Evolutionary conservation across 1,140 invertebrate genomes (phyloP), one percentile per base, ranked within the genome.

Genomic region (Hyposmocoma kahamanoa): DNA sequence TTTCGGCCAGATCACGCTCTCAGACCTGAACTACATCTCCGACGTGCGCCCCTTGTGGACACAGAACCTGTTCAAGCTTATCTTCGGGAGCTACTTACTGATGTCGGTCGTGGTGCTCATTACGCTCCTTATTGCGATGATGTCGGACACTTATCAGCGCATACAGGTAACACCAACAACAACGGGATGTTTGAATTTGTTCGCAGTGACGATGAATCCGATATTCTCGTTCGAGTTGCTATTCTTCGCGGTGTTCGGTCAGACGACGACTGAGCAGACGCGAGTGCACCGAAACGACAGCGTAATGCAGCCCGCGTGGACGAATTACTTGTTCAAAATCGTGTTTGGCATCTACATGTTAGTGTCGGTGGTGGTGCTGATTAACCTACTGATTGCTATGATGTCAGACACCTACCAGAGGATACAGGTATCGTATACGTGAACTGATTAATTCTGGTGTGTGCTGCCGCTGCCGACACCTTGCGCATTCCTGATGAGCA

Each of bases 381-480:
- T 99, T 88, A 99, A 99, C 89, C 91, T 99, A 49, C 92, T 99
- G 66, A 99, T 99, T 91, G 98, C 98, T 89, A 99, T 99, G 98
- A 99, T 99, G 98, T 98, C 96, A 72, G 98, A 99, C 89, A 99
- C 98, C 21, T 99, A 99, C 87, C 98, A 99, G 83, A 90, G 97
- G 67, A 99, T 99, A 78, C 93, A 98, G 90, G 95, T 93, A 91
- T 63, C 47, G 15, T 1, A n/a, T 36, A 21, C 20, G 19, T 41
- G 38, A 21, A 21, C 9, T 1, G 38, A 22, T 20, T 41, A 28
- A 28, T 28, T 6, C 5, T 28, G 6, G 24, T 28, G 24, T 28
- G 24, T n/a, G n/a, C n/a, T n/a, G n/a, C n/a, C n/a, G n/a, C n/a
- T n/a, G n/a, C n/a, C n/a, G n/a, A n/a, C n/a, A n/a, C n/a, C n/a